These are phyloP conservation scores for Athetis lepigone DNA, from an alignment of 2,888 invertebrate species.

Conservation along the genomic window DNA sequence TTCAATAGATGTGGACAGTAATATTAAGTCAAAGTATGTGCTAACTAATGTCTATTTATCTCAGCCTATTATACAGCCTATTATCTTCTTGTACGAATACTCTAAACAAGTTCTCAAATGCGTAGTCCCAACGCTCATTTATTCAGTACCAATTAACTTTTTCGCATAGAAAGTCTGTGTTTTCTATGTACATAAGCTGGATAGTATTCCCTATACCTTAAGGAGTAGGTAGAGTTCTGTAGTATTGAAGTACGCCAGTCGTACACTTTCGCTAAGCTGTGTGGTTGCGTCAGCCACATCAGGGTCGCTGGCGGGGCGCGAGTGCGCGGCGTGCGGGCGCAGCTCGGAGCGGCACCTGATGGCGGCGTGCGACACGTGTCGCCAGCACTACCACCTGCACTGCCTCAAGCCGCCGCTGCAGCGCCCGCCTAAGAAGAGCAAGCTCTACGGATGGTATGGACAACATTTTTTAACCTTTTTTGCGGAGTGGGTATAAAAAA, in stretches of 20 bases:
- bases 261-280: slow-evolving; percentile 33
- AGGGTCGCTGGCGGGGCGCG: slow-evolving; percentile 87
- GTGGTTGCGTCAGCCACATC: slow-evolving; percentile 61
- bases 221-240: background rate
- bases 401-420: slow-evolving; percentile 98
- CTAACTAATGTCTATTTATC: too few species aligned
- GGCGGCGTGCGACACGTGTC: slow-evolving; percentile 98
- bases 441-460: slow-evolving; percentile 96
- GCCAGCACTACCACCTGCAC: slow-evolving; percentile 97
- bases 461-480: background rate
- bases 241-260: background rate
- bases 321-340: slow-evolving; percentile 96
- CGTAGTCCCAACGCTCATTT: too few species aligned
- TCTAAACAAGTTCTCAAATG: too few species aligned
- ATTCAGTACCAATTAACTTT: too few species aligned
- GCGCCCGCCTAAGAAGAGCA: slow-evolving; percentile 98
- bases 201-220: too few species aligned
- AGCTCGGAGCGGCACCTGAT: slow-evolving; percentile 97
- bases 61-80: too few species aligned
- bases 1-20: too few species aligned
- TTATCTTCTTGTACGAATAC: too few species aligned
- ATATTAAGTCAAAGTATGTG: too few species aligned
- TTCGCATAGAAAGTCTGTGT: too few species aligned
- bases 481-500: too few species aligned
- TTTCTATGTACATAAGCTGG: too few species aligned